Conservation (phyloP, 2,888 invertebrate species). For the Nomada fabriciana region DNA sequence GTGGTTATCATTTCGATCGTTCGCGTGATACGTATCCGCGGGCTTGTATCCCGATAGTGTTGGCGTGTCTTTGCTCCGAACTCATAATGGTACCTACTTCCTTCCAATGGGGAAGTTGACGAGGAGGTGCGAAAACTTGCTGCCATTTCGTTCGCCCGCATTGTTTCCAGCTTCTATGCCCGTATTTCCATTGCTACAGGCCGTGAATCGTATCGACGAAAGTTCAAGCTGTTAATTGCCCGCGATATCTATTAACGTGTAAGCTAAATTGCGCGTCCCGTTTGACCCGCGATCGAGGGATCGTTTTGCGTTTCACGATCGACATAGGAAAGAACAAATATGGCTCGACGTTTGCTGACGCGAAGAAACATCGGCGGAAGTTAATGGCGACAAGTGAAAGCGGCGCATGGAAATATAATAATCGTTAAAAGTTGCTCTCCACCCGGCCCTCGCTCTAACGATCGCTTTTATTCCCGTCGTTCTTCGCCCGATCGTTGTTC, state of each 20-base stretch:
- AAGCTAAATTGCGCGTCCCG: not conserved
- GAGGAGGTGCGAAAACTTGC: constrained; percentile 37
- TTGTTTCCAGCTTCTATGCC: not conserved
- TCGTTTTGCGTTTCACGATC: not conserved
- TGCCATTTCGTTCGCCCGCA: not conserved
- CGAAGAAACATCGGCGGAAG: constrained; percentile 16
- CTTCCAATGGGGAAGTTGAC: constrained; percentile 8
- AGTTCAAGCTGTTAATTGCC: constrained; percentile 14
- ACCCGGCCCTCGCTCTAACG: constrained; percentile 5
- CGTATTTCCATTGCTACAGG: not conserved
- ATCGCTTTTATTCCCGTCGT: constrained; percentile 11
- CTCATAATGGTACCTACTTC: constrained; percentile 45
- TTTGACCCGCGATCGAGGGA: not conserved
- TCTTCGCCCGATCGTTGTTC: not conserved
- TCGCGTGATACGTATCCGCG: constrained; percentile 33
- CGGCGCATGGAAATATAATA: constrained; percentile 29
- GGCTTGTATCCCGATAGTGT: not conserved
- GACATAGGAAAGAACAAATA: not conserved
- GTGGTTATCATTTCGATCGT: constrained; percentile 17
- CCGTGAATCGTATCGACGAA: constrained; percentile 20
- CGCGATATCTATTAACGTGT: not conserved
- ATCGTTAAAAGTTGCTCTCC: constrained; percentile 20
- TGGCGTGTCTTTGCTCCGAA: constrained; percentile 20
- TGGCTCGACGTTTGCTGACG: not conserved
- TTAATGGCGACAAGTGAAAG: constrained; percentile 51